These are phyloP conservation scores for Euplagia quadripunctaria DNA, from an alignment of 2,888 invertebrate genomes.

Conservation along the genomic window DNA sequence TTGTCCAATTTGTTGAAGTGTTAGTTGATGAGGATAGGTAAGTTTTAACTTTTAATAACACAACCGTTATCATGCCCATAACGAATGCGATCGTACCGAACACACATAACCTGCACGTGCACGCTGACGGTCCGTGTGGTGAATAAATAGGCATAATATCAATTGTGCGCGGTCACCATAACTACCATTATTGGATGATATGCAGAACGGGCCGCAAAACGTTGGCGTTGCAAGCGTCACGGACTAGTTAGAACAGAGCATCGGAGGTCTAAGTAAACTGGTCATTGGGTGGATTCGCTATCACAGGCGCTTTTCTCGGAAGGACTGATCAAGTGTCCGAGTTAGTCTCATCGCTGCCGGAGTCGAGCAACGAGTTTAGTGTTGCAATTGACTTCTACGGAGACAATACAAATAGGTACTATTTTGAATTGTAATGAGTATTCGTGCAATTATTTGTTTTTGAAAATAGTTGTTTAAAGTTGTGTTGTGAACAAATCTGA, in stretches of 20 bases:
- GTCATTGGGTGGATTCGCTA: slow-evolving; percentile 23
- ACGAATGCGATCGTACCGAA: slow-evolving; percentile 28
- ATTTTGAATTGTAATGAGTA: neutral
- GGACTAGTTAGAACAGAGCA: neutral
- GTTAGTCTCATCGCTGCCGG: slow-evolving; percentile 8
- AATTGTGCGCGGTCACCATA: slow-evolving; percentile 6
- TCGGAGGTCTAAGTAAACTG: slow-evolving; percentile 14
- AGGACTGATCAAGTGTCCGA: slow-evolving; percentile 44
- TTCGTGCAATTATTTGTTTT: too few species aligned
- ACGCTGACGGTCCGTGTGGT: slow-evolving; percentile 19
- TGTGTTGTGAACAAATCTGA: too few species aligned
- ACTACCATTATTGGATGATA: slow-evolving; percentile 12
- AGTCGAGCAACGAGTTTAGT: neutral
- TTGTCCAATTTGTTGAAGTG: too few species aligned
- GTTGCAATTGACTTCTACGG: neutral
- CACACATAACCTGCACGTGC: slow-evolving; percentile 38
- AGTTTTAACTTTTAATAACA: neutral
- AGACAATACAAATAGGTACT: neutral
- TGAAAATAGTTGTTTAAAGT: too few species aligned
- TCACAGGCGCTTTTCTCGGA: slow-evolving; percentile 43
- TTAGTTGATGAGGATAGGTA: neutral
- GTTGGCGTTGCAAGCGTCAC: neutral
- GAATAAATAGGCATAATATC: slow-evolving; percentile 22
- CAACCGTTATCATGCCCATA: neutral
- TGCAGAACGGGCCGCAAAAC: neutral